Conservation (phyloP, 2,888 invertebrate genomes). For the Ophonus ardosiacus region DNA sequence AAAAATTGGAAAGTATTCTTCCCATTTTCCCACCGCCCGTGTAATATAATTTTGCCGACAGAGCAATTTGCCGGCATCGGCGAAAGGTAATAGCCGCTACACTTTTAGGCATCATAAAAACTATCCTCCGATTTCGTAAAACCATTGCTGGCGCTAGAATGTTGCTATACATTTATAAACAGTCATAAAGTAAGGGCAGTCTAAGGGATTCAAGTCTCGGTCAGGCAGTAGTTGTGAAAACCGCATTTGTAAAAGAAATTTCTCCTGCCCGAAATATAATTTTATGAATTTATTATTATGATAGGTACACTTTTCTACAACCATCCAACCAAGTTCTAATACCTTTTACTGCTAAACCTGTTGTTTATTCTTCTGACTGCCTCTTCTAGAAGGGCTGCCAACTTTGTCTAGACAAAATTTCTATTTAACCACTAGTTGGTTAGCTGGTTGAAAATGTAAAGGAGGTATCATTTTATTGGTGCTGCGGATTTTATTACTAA, state of each 20-base stretch:
- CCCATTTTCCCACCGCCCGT: not conserved
- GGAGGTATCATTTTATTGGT: constrained; percentile 16
- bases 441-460: constrained; percentile 6
- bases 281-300: constrained; percentile 61
- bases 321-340: not conserved
- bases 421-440: not conserved
- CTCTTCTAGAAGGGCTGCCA: not conserved
- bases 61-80: constrained; percentile 46
- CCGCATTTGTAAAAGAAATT: constrained; percentile 56
- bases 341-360: not conserved
- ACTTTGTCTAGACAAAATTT: not conserved
- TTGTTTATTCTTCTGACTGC: no score
- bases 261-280: constrained; percentile 46
- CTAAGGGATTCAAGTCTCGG: constrained; percentile 26
- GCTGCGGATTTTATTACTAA: not conserved
- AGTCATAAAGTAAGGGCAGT: not conserved
- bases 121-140: constrained; percentile 54
- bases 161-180: not conserved
- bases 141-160: constrained; percentile 38
- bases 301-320: constrained; percentile 41
- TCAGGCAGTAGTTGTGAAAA: constrained; percentile 38
- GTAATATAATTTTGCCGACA: constrained; percentile 62
- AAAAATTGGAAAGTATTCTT: constrained; percentile 61
- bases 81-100: constrained; percentile 45
- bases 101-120: constrained; percentile 55